A percentile compares a stretch with the other conserved stretches of the same genome.
Conservation (phyloP, 1,140 invertebrate species). For the Drosophila parvula region DNA sequence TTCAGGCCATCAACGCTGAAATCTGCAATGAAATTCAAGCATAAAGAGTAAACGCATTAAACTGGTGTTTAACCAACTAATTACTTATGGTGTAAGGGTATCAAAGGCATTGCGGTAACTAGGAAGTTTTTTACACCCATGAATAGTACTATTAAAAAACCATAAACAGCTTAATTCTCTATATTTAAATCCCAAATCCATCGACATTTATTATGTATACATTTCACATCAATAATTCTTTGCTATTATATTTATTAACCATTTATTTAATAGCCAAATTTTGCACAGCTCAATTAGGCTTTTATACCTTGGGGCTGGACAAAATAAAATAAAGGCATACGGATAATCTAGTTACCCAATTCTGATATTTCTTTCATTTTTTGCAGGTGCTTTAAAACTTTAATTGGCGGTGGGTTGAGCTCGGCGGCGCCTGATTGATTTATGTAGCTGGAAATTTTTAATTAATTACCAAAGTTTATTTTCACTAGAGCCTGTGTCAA, state of each 20-base stretch:
- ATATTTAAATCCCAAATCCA: not conserved
- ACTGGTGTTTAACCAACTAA: slow-evolving; percentile 6
- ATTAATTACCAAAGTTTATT: slow-evolving; percentile 81
- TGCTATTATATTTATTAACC: not conserved
- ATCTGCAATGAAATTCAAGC: slow-evolving; percentile 69
- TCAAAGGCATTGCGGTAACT: not conserved
- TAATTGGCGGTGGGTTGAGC: slow-evolving; percentile 36
- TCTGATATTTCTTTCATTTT: slow-evolving; percentile 1
- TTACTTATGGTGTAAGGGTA: slow-evolving; percentile 2
- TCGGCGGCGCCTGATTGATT: slow-evolving; percentile 67
- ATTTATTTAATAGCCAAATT: too few species aligned
- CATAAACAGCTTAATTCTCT: not conserved
- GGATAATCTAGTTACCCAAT: not conserved
- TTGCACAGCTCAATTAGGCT: not conserved
- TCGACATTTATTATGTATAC: not conserved
- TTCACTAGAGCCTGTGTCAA: slow-evolving; percentile 51
- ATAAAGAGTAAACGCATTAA: slow-evolving; percentile 16
- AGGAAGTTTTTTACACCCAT: not conserved
- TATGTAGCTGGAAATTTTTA: slow-evolving; percentile 71
- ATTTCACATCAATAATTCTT: not conserved
- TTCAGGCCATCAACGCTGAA: slow-evolving; percentile 84
- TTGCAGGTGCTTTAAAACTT: slow-evolving; percentile 50
- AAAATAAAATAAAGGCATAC: not conserved
- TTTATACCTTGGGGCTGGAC: too few species aligned
- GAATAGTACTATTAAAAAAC: too few species aligned